Evolutionary conservation across 2,797 vertebrate species (phyloP).

Genomic region (Chelonia mydas): DNA sequence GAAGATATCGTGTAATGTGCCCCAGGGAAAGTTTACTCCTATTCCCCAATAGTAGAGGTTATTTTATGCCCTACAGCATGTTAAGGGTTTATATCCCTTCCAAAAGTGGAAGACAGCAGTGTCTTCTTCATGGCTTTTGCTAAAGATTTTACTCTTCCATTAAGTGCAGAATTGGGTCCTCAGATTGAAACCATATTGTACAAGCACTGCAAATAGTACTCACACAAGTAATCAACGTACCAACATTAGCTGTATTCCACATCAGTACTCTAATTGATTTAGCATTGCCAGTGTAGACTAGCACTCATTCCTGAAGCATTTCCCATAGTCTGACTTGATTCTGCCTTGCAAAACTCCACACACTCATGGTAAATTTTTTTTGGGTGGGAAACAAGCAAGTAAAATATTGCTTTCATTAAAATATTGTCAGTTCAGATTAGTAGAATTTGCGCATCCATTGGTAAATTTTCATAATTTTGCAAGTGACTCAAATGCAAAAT

Average conservation of each 20-base stretch:
- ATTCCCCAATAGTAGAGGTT: conserved; percentile 43
- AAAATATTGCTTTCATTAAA: neutral
- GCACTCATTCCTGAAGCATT: neutral
- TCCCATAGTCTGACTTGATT: neutral
- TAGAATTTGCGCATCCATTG: neutral
- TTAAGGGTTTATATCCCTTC: neutral
- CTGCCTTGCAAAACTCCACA: neutral
- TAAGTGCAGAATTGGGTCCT: too few relatives aligned
- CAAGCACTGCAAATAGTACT: neutral
- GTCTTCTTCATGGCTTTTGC: neutral
- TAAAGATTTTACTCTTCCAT: neutral
- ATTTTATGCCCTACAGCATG: conserved; percentile 21
- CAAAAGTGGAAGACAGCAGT: neutral
- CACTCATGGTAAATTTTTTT: neutral
- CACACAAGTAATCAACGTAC: neutral
- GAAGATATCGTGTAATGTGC: conserved; percentile 51
- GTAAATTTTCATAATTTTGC: neutral
- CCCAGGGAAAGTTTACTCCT: conserved; percentile 62
- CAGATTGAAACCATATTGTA: too few relatives aligned
- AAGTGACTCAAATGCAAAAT: neutral
- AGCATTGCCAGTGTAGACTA: too few relatives aligned
- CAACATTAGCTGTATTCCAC: neutral
- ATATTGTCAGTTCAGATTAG: neutral
- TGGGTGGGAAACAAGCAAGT: neutral
- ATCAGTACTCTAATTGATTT: neutral